Percentiles rank a stretch among this genome's conserved stretches.
Evolutionary conservation across 2,113 vertebrate species (phyloP).

Genomic region (Pampusana beccarii): DNA sequence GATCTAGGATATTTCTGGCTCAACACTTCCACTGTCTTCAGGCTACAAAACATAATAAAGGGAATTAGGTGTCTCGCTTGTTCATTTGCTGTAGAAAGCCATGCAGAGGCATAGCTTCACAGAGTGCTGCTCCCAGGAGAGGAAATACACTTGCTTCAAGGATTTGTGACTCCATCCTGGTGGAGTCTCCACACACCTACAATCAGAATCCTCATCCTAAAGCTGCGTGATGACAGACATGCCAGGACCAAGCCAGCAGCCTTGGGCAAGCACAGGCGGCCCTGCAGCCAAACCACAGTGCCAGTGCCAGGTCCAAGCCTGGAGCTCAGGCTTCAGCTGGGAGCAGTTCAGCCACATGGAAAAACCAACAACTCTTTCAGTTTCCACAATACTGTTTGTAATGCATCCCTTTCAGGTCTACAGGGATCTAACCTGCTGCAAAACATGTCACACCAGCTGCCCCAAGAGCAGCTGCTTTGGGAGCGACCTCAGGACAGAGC

Average conservation of each 20-base stretch:
- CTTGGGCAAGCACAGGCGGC: not conserved
- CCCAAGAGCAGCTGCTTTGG: not conserved
- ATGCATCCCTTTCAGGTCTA: not conserved
- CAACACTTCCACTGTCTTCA: conserved; percentile 30
- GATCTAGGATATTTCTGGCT: conserved; percentile 25
- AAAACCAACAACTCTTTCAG: not conserved
- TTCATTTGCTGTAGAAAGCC: not conserved
- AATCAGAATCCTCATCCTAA: not conserved
- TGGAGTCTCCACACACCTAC: not conserved
- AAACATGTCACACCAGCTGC: not conserved
- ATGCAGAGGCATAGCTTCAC: not conserved
- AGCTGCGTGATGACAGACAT: not conserved
- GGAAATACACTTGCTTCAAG: not conserved
- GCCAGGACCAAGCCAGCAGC: not conserved
- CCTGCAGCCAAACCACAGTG: not conserved
- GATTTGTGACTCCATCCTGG: not conserved
- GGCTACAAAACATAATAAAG: conserved; percentile 9
- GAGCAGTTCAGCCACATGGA: not conserved
- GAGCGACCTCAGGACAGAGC: not conserved
- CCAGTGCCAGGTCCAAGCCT: not conserved
- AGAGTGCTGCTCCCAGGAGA: not conserved
- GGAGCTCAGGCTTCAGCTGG: not conserved
- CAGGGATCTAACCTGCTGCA: not conserved
- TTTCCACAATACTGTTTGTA: not conserved
- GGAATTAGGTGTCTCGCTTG: not conserved